These are phyloP conservation scores for Tenebrosternarchus preto DNA, from an alignment of 2,113 vertebrate species.

Conservation along the genomic window DNA sequence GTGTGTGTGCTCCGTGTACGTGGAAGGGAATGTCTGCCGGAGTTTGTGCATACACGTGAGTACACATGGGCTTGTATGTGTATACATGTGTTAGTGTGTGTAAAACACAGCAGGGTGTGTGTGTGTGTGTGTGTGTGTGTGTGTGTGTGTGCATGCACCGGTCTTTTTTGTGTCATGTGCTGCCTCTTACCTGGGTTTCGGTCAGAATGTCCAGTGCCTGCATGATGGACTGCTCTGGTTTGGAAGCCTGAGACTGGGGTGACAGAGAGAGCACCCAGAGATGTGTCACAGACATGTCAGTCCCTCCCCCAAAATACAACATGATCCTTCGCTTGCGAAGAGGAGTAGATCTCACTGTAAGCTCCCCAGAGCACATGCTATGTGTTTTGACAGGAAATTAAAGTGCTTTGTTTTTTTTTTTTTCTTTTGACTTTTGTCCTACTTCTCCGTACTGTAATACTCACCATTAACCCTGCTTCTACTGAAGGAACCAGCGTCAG, in stretches of 20 bases:
- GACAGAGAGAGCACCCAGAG: constrained; percentile 9
- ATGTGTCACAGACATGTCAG: constrained; percentile 6
- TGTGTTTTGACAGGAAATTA: too few species aligned
- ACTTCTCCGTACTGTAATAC: constrained; percentile 32
- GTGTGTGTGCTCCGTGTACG: background rate
- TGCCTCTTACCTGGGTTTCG: constrained; percentile 80
- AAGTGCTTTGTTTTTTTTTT: too few species aligned
- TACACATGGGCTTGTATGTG: background rate
- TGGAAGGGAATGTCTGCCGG: constrained; percentile 1
- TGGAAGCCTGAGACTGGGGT: constrained; percentile 75
- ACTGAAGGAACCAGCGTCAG: constrained; percentile 88
- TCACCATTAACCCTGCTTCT: constrained; percentile 88
- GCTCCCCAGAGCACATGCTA: background rate
- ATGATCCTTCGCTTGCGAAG: background rate
- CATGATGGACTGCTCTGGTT: constrained; percentile 80
- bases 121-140: background rate
- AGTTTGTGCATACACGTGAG: background rate
- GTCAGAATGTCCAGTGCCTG: constrained; percentile 85
- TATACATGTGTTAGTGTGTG: background rate
- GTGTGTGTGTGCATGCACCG: background rate
- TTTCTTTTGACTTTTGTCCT: too few species aligned
- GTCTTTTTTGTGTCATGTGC: too few species aligned
- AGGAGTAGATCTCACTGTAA: background rate
- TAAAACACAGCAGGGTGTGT: too few species aligned
- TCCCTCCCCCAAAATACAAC: background rate